Percentiles rank a stretch among this genome's conserved stretches.
phyloP scores from a whole-genome alignment of 1,140 invertebrate genomes.

The Gryllus bimaculatus region DNA sequence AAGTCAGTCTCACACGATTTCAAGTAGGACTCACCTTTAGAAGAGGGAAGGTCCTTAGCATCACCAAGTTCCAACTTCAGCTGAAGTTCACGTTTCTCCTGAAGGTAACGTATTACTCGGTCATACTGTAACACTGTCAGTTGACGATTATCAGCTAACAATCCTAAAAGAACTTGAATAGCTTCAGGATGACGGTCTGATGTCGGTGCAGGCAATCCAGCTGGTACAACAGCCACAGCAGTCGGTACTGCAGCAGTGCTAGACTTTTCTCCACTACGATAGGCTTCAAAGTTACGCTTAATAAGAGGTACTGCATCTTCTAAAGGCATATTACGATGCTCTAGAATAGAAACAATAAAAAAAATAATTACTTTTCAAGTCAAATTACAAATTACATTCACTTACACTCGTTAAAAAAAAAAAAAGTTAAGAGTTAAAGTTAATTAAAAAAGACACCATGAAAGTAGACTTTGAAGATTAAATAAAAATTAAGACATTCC shows the following conservation, averaged over 20 bases:
- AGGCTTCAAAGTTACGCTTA: slow-evolving; percentile 66
- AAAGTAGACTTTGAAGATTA: no score
- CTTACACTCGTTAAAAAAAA: no score
- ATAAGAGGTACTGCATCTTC: slow-evolving; percentile 78
- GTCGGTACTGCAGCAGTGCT: slow-evolving; percentile 23
- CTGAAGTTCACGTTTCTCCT: slow-evolving; percentile 62
- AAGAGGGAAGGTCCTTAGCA: slow-evolving; percentile 28
- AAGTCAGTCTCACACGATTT: no score
- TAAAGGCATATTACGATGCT: slow-evolving; percentile 90
- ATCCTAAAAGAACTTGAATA: slow-evolving; percentile 63
- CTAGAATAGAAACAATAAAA: slow-evolving; percentile 35
- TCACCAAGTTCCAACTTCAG: slow-evolving; percentile 58
- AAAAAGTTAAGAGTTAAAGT: no score
- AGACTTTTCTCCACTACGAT: slow-evolving; percentile 51
- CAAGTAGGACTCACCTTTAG: neutral
- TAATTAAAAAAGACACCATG: no score
- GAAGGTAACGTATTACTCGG: slow-evolving; percentile 66
- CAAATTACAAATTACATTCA: no score
- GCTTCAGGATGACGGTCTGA: slow-evolving; percentile 53
- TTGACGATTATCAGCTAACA: slow-evolving; percentile 68
- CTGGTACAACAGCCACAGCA: slow-evolving; percentile 25
- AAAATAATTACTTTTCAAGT: no score
- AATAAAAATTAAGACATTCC: no score
- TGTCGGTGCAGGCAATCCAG: slow-evolving; percentile 33
- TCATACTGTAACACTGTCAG: slow-evolving; percentile 73